phyloP scores from a whole-genome alignment of 2,888 invertebrate species.

The Myathropa florea region DNA sequence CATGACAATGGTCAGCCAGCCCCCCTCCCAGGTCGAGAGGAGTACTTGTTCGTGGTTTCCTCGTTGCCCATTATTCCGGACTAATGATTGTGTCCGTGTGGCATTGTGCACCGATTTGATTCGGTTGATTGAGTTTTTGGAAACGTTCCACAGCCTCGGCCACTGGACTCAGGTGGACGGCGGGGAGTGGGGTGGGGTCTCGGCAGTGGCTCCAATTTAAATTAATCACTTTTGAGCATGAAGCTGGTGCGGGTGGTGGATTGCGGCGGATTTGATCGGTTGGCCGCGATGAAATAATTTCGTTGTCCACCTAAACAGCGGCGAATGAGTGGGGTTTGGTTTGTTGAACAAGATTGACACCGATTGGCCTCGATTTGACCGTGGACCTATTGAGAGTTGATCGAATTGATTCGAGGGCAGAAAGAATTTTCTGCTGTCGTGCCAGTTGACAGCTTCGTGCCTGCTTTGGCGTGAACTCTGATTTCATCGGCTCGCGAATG shows the following conservation, averaged over 20 bases:
- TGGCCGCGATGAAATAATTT: slow-evolving; percentile 38
- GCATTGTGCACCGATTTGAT: slow-evolving; percentile 57
- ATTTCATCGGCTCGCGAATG: too few relatives aligned
- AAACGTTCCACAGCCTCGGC: slow-evolving; percentile 54
- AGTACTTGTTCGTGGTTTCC: slow-evolving; percentile 37
- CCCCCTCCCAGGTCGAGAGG: background rate
- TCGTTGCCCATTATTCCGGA: slow-evolving; percentile 63
- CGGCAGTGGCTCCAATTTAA: slow-evolving; percentile 20
- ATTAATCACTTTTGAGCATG: slow-evolving; percentile 49
- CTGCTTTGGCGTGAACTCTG: background rate
- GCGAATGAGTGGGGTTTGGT: slow-evolving; percentile 6
- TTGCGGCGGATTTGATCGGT: slow-evolving; percentile 27
- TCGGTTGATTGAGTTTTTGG: slow-evolving; percentile 66
- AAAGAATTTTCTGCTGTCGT: background rate
- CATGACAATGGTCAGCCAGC: slow-evolving; percentile 29
- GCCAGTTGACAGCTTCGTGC: background rate
- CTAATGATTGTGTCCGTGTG: slow-evolving; percentile 48
- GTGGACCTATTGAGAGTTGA: background rate
- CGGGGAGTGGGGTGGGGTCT: background rate
- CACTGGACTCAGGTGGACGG: slow-evolving; percentile 52
- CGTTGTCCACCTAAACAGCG: slow-evolving; percentile 7
- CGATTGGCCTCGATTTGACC: background rate
- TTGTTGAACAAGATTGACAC: background rate
- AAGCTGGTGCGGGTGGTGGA: background rate
- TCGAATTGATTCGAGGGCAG: background rate